Conservation (phyloP, 92 coral and sea anemone species). For the Metridium senile region DNA sequence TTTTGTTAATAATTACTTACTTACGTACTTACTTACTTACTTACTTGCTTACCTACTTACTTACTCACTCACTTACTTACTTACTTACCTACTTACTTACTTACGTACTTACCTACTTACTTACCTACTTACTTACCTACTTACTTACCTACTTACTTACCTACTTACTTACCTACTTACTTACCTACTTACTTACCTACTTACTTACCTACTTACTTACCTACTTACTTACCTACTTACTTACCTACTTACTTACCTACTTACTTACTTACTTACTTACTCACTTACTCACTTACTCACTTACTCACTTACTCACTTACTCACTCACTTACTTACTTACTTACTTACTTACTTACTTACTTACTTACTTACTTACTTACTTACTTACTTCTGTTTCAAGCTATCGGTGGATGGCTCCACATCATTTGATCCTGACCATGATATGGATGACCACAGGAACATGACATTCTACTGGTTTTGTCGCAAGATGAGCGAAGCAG, state of each 20-base stretch:
- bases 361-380: not conserved
- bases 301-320: not conserved
- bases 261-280: not conserved
- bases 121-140: not conserved
- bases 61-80: not conserved
- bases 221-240: not conserved
- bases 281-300: not conserved
- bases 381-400: slow-evolving; percentile 30
- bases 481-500: slow-evolving; percentile 60
- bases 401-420: slow-evolving; percentile 47
- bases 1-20: not conserved
- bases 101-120: not conserved
- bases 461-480: slow-evolving; percentile 72
- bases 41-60: not conserved
- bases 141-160: not conserved
- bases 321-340: not conserved
- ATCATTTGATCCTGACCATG: slow-evolving; percentile 69
- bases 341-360: not conserved
- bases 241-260: not conserved
- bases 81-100: not conserved
- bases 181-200: not conserved
- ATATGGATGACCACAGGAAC: slow-evolving; percentile 18
- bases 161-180: not conserved
- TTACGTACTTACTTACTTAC: not conserved
- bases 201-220: not conserved